Percentiles rank a stretch among this genome's conserved stretches.
Conservation (phyloP, 2,888 invertebrate genomes). For the Brachyptera risi region DNA sequence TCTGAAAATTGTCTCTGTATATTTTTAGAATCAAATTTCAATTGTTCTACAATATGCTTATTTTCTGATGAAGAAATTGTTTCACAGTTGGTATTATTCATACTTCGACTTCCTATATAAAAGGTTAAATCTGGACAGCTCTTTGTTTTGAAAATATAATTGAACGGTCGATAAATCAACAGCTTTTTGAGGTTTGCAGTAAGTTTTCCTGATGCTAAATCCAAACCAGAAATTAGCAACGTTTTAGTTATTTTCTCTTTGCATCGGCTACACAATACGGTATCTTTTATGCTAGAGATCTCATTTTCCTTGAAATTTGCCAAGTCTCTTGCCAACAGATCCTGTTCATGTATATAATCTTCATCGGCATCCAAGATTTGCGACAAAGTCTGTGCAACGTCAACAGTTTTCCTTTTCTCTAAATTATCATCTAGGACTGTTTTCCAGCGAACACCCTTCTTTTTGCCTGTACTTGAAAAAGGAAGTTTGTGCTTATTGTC, state of each 20-base stretch:
- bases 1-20: no score
- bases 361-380: conserved; percentile 15
- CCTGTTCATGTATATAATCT: conserved; percentile 4
- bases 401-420: conserved; percentile 37
- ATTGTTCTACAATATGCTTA: neutral
- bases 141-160: conserved; percentile 4
- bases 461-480: conserved; percentile 36
- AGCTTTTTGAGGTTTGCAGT: conserved; percentile 1
- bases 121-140: conserved; percentile 13
- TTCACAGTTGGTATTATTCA: neutral
- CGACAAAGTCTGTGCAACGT: conserved; percentile 35
- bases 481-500: neutral
- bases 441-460: conserved; percentile 43
- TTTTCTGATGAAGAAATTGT: neutral
- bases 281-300: neutral
- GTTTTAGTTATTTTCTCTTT: neutral
- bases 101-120: neutral
- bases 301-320: no score
- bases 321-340: neutral
- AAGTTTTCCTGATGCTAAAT: conserved; percentile 12
- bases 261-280: neutral
- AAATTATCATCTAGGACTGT: conserved; percentile 34
- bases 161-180: conserved; percentile 4
- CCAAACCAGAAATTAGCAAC: neutral
- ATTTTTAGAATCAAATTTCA: neutral